A percentile compares a stretch with the other conserved stretches of the same genome.
Evolutionary conservation across 2,797 vertebrate species (phyloP).

Genomic region (Lophotriccus pileatus): DNA sequence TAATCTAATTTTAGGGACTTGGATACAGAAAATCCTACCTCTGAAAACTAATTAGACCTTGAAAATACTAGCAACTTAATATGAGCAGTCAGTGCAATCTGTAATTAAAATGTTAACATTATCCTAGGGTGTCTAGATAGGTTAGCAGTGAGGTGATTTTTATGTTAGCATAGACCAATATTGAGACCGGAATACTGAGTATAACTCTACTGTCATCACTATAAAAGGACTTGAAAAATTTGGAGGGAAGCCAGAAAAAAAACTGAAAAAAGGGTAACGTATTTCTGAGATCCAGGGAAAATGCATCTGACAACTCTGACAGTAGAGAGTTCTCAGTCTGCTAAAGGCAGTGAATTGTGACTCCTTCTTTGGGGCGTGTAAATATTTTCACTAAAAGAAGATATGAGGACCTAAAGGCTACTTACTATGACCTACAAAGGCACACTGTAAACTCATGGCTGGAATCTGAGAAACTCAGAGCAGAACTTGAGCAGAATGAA

Average conservation of each 20-base stretch:
- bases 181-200: neutral
- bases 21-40: neutral
- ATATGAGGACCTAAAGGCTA: neutral
- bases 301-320: neutral
- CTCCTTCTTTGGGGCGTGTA: neutral
- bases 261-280: neutral
- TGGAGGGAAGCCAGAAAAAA: neutral
- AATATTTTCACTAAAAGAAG: neutral
- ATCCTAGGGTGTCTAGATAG: neutral
- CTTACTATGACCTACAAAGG: neutral
- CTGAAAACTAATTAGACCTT: neutral
- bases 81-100: neutral
- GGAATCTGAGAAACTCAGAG: neutral
- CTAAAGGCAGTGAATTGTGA: neutral
- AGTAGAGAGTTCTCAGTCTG: neutral
- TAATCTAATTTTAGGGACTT: neutral
- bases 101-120: neutral
- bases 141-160: neutral
- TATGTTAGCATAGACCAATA: neutral
- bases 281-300: neutral
- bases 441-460: neutral
- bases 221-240: neutral
- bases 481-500: neutral
- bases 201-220: neutral
- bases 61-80: neutral